A percentile compares a stretch with the other conserved stretches of the same genome.
Conservation (phyloP, 2,888 invertebrate genomes). For the Parthenolecanium corni region DNA sequence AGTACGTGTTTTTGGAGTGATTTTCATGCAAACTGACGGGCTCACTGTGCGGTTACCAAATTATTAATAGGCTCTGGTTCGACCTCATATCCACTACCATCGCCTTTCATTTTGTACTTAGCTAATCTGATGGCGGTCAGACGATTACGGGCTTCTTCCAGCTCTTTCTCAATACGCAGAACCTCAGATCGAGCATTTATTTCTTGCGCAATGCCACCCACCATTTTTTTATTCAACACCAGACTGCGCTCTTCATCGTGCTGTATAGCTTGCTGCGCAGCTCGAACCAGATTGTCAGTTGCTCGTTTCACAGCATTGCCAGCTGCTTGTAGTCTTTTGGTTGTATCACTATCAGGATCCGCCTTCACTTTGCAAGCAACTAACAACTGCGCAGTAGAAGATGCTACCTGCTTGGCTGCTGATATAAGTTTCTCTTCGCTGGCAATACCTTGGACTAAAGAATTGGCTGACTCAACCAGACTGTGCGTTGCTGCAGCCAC, state of each 20-base stretch:
- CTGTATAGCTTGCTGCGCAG: constrained; percentile 84
- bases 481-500: constrained; percentile 97
- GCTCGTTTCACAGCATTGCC: constrained; percentile 97
- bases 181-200: constrained; percentile 84
- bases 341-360: constrained; percentile 87
- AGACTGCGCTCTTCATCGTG: constrained; percentile 84
- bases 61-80: constrained; percentile 35
- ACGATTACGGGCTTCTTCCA: constrained; percentile 82
- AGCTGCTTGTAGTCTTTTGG: constrained; percentile 71
- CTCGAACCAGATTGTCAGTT: constrained; percentile 90
- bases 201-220: constrained; percentile 90
- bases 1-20: too few relatives aligned
- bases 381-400: constrained; percentile 90
- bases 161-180: constrained; percentile 81
- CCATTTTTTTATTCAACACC: constrained; percentile 83
- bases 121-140: constrained; percentile 86
- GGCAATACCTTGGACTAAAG: constrained; percentile 81
- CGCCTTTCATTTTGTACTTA: constrained; percentile 66
- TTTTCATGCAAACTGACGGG: too few relatives aligned
- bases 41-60: too few relatives aligned
- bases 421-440: constrained; percentile 94
- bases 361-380: constrained; percentile 98
- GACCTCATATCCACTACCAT: constrained; percentile 43
- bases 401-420: constrained; percentile 90
- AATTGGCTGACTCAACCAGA: constrained; percentile 94